Percentiles rank a stretch among this genome's conserved stretches.
phyloP scores from a whole-genome alignment of 2,113 vertebrate genomes.

The Aramus guarauna region DNA sequence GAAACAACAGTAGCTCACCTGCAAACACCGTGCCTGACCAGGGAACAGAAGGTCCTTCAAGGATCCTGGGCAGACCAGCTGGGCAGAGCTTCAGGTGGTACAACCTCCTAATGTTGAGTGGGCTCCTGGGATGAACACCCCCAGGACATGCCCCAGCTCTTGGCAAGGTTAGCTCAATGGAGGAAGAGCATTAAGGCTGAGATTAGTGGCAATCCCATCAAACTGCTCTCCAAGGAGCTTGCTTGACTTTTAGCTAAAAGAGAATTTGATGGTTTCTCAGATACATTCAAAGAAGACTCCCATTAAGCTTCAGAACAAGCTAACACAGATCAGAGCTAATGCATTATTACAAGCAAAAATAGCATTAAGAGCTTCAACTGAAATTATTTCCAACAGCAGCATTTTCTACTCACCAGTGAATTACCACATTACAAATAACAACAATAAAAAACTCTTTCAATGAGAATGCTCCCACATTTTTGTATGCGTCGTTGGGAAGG shows the following conservation, averaged over 20 bases:
- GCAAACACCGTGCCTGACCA: background rate
- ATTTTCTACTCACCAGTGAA: background rate
- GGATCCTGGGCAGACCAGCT: background rate
- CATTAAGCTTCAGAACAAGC: background rate
- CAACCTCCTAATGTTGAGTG: background rate
- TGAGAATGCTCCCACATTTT: background rate
- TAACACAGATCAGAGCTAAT: background rate
- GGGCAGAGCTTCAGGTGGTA: background rate
- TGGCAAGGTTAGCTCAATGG: background rate
- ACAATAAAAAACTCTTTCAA: background rate
- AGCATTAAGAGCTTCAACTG: background rate
- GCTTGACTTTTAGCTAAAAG: background rate
- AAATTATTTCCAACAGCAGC: background rate
- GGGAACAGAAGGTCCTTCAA: background rate
- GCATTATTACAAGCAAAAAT: background rate
- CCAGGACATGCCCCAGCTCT: background rate
- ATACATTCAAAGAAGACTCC: background rate
- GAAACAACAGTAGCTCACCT: background rate
- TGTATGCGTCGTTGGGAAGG: background rate
- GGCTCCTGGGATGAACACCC: background rate
- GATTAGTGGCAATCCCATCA: background rate
- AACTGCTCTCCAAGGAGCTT: background rate
- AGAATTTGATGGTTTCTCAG: constrained; percentile 24
- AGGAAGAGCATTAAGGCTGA: background rate
- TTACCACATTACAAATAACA: background rate